phyloP scores from a whole-genome alignment of 2,113 vertebrate genomes.

The Ptyas mucosa region DNA sequence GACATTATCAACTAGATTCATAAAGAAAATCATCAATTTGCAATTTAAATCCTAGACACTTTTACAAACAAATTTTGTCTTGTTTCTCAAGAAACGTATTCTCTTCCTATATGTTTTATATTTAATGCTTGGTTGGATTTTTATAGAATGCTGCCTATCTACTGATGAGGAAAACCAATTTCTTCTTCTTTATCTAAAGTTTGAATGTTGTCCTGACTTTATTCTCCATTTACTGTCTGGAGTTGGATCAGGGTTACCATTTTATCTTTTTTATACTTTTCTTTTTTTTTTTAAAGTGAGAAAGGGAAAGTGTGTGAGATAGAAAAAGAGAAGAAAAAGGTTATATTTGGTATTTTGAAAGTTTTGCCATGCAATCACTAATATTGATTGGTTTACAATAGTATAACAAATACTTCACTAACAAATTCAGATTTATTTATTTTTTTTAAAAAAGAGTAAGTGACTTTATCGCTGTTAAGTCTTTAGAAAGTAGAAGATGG shows the following conservation, averaged over 20 bases:
- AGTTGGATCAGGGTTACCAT: neutral
- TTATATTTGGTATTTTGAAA: neutral
- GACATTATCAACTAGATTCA: constrained; percentile 26
- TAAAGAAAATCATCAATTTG: constrained; percentile 37
- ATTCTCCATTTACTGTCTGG: neutral
- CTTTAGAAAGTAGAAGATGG: neutral
- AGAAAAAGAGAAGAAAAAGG: neutral
- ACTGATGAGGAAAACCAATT: neutral
- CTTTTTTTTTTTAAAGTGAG: neutral
- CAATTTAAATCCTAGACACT: neutral
- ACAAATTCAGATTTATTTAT: neutral
- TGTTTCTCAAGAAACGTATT: neutral
- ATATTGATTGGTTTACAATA: neutral
- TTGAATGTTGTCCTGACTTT: neutral
- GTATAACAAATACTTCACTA: neutral
- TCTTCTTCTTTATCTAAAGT: neutral
- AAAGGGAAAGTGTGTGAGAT: neutral
- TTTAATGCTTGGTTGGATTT: neutral
- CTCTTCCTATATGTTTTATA: neutral
- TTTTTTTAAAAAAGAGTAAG: neutral
- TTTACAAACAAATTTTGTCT: neutral
- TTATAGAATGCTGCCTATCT: neutral
- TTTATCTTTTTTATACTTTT: neutral
- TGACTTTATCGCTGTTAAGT: neutral
- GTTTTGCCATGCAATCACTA: neutral